Evolutionary conservation across 2,113 vertebrate genomes (phyloP), one percentile per base, ranked within the genome.

Genomic region (Columba livia): DNA sequence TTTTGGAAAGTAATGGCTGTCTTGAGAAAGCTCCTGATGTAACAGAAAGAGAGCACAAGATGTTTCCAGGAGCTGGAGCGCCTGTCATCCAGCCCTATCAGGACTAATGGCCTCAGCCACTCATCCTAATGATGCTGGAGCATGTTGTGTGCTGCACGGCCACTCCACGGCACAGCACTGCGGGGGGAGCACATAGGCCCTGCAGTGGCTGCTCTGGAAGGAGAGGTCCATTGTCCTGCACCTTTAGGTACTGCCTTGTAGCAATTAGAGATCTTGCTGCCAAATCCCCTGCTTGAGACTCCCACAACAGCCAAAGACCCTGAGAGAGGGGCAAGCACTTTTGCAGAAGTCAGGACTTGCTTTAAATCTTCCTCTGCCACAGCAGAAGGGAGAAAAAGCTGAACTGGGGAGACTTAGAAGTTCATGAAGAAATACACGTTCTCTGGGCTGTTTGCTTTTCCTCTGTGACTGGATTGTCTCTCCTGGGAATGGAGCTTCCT

Each of bases 201-300:
- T 51, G 32, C 60, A 40, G 70, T 1, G 0, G 36, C n/a, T 70
- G 34, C 40, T 69, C 38, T 40, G 73, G n/a, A 58, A 79, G n/a
- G 54, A 81, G 40, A 58, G 2, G 29, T 71, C 57, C 25, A 25
- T 47, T 2, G 1, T 17, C 26, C 18, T 0, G 0, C 25, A 57
- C 24, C 25, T 60, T 28, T 21, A 31, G 36, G 51, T 28, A 29
- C 69, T 62, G 75, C 32, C 36, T 34, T 26, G n/a, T 24, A 12
- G 14, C 11, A 5, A 4, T 3, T 1, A n/a, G 58, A 65, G 60
- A n/a, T 19, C 29, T 83, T 0, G 0, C 54, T 57, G 60, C 24
- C 5, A 0, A 79, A 65, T 31, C 23, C n/a, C 21, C n/a, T 72
- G 32, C 31, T 38, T 0, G 0, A 61, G 44, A 34, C 20, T 79